phyloP scores from a whole-genome alignment of 53 echinoderm and acorn worm species.

The Mesocentrotus franciscanus region DNA sequence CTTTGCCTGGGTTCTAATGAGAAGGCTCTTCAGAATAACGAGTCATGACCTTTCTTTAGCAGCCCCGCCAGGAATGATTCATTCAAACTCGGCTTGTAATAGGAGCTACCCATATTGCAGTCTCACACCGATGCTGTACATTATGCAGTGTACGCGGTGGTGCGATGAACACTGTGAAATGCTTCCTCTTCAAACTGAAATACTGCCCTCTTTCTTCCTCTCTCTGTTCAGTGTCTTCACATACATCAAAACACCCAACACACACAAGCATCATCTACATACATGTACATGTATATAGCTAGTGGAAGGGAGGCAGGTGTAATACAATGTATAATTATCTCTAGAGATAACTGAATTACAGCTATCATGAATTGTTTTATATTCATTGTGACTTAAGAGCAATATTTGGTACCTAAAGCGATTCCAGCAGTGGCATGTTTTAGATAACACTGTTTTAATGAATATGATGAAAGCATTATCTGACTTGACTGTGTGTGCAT shows the following conservation, averaged over 20 bases:
- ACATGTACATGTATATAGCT: neutral
- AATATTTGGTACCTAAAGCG: neutral
- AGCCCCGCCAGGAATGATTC: constrained; percentile 49
- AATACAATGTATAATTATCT: neutral
- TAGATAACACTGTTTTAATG: too few species aligned
- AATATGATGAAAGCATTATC: too few species aligned
- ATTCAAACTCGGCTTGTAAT: constrained; percentile 4
- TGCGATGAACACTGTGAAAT: constrained; percentile 1
- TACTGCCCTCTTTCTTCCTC: constrained; percentile 44
- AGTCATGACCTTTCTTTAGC: constrained; percentile 52
- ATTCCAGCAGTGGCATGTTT: neutral
- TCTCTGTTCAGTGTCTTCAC: neutral
- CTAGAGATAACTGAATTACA: neutral
- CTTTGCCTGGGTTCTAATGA: constrained; percentile 15
- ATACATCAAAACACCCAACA: neutral
- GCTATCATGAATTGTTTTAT: neutral
- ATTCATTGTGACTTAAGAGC: neutral
- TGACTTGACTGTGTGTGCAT: neutral
- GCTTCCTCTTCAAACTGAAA: constrained; percentile 26
- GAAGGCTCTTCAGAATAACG: constrained; percentile 24
- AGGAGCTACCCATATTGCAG: neutral
- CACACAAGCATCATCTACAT: neutral
- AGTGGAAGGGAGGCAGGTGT: neutral
- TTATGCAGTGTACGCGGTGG: neutral
- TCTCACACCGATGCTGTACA: neutral